Percentiles rank a stretch among this genome's conserved stretches.
Conservation (phyloP, 1,140 invertebrate species). For the Oscheius sp. region DNA sequence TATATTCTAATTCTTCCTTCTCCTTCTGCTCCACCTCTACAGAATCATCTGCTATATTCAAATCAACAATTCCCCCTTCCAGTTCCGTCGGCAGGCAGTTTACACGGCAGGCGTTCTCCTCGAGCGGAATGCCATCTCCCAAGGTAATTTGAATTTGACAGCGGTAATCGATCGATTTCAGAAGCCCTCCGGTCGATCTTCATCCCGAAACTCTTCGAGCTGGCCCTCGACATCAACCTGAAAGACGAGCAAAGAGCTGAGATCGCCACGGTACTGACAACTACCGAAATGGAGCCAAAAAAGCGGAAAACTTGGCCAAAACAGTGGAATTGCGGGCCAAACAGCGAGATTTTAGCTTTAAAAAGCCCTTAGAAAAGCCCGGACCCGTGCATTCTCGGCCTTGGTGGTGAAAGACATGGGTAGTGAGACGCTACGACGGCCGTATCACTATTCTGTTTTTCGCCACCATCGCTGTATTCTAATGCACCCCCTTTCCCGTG, state of each 20-base stretch:
- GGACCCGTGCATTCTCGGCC: slow-evolving; percentile 6
- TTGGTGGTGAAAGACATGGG: slow-evolving; percentile 81
- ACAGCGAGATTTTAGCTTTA: not conserved
- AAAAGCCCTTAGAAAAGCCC: not conserved
- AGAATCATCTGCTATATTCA: not conserved
- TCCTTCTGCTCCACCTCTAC: not conserved
- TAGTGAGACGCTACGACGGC: slow-evolving; percentile 77
- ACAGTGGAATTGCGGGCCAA: not conserved
- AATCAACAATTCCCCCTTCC: not conserved
- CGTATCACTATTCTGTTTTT: slow-evolving; percentile 92
- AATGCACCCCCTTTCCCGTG: not conserved
- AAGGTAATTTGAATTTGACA: not conserved
- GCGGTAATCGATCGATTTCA: not conserved
- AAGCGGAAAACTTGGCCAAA: not conserved
- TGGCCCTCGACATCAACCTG: not conserved
- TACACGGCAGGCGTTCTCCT: not conserved
- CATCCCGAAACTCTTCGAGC: slow-evolving; percentile 13
- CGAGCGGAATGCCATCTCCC: not conserved
- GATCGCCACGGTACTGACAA: slow-evolving; percentile 6
- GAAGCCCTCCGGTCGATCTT: not conserved
- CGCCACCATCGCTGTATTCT: slow-evolving; percentile 64
- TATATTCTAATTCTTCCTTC: slow-evolving; percentile 4
- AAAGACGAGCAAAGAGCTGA: not conserved
- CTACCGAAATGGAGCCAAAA: not conserved
- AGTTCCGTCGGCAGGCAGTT: slow-evolving; percentile 1